Percentiles rank a stretch among this genome's conserved stretches.
phyloP scores from a whole-genome alignment of 1,140 invertebrate species.

The Rhopalosiphum padi region DNA sequence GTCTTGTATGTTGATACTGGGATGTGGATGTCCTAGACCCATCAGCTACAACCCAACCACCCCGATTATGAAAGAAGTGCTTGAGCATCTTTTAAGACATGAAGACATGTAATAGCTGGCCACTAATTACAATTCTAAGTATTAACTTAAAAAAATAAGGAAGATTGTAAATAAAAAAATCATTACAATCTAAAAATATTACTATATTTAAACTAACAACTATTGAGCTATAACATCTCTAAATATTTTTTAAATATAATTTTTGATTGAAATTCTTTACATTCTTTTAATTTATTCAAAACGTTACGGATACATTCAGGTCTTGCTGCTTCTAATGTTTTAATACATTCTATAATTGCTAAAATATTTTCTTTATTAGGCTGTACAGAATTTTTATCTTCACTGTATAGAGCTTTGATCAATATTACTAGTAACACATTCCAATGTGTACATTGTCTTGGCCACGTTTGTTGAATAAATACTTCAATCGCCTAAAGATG shows the following conservation, averaged over 20 bases:
- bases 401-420: conserved; percentile 48
- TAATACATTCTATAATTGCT: conserved; percentile 42
- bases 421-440: conserved; percentile 29
- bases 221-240: conserved; percentile 3
- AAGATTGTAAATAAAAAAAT: neutral
- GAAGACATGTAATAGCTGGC: no score
- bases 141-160: no score
- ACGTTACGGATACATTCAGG: neutral
- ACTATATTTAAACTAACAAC: neutral
- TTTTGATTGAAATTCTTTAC: conserved; percentile 26
- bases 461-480: conserved; percentile 37
- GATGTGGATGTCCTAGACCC: no score
- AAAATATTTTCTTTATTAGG: conserved; percentile 8
- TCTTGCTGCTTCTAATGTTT: conserved; percentile 4
- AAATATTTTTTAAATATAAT: conserved; percentile 25
- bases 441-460: conserved; percentile 35
- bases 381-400: neutral
- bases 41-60: no score
- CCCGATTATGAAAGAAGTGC: no score
- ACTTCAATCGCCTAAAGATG: conserved; percentile 37
- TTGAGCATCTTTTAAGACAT: no score
- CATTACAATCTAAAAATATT: neutral
- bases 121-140: no score
- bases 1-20: no score
- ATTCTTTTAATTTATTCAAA: conserved; percentile 40